These are phyloP conservation scores for Pseudolaguvia tuberculata DNA, from an alignment of 2,113 vertebrate genomes.

Conservation along the genomic window DNA sequence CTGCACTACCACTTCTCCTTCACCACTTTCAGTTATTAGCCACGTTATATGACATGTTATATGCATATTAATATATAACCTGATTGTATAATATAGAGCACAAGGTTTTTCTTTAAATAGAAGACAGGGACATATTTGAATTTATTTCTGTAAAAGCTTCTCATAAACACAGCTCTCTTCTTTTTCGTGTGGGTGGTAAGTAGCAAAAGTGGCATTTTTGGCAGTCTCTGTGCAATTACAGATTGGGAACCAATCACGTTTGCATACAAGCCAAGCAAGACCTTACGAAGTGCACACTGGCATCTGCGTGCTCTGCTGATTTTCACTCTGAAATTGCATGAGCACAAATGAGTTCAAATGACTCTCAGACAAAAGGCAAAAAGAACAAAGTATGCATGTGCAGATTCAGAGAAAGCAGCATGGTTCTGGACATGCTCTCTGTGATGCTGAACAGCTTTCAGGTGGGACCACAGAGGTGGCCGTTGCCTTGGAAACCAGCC, in stretches of 20 bases:
- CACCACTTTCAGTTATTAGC: no score
- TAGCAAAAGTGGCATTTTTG: slow-evolving; percentile 21
- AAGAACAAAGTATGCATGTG: slow-evolving; percentile 14
- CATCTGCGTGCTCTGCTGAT: slow-evolving; percentile 3
- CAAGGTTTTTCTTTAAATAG: background rate
- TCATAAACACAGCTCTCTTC: background rate
- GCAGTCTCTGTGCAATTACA: slow-evolving; percentile 30
- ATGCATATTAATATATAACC: no score
- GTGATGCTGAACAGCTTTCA: slow-evolving; percentile 22
- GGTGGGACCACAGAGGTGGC: slow-evolving; percentile 21
- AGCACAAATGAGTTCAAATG: background rate
- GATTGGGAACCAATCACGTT: slow-evolving; percentile 32
- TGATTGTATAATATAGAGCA: background rate
- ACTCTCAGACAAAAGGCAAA: slow-evolving; percentile 13
- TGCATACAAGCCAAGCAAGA: slow-evolving; percentile 31
- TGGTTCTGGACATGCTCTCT: slow-evolving; percentile 19
- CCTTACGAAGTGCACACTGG: slow-evolving; percentile 21
- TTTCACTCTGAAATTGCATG: slow-evolving; percentile 24
- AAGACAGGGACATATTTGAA: background rate
- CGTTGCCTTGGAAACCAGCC: slow-evolving; percentile 44
- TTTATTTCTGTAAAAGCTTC: background rate
- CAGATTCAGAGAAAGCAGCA: slow-evolving; percentile 3
- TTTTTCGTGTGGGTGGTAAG: slow-evolving; percentile 27
- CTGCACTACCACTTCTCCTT: no score
- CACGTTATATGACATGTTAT: no score